Conservation (phyloP, 2,113 vertebrate species). For the Chaetura pelagica region DNA sequence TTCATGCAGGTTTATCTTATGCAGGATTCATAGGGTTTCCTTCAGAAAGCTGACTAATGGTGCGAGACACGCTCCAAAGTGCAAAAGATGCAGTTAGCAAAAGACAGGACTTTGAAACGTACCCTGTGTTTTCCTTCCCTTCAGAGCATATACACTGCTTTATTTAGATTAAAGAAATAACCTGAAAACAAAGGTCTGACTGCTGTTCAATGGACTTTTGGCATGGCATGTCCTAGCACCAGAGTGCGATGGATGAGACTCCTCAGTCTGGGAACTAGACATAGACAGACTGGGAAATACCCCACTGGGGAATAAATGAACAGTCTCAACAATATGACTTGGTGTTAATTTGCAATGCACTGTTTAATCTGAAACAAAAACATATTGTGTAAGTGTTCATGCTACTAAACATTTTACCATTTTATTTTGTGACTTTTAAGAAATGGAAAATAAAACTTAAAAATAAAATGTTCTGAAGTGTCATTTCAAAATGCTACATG, state of each 20-base stretch:
- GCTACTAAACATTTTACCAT: background rate
- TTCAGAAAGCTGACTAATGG: constrained; percentile 33
- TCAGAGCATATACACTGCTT: background rate
- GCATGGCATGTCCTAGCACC: background rate
- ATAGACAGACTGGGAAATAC: background rate
- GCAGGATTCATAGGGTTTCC: background rate
- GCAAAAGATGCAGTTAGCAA: background rate
- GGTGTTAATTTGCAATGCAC: background rate
- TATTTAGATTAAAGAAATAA: background rate
- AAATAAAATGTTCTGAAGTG: background rate
- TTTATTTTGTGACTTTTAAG: background rate
- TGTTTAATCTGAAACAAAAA: background rate
- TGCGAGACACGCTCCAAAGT: background rate
- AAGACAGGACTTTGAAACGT: background rate
- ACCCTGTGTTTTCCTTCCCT: background rate
- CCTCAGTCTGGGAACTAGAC: background rate
- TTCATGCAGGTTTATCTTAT: background rate
- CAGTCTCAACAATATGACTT: background rate
- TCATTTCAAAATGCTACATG: background rate
- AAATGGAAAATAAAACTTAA: background rate
- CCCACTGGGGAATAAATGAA: background rate
- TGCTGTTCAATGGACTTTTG: background rate
- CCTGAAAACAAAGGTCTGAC: background rate
- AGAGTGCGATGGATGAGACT: accelerated
- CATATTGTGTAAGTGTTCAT: background rate